Conservation (phyloP, 2,113 vertebrate species). For the Corythornis madagascariensis region DNA sequence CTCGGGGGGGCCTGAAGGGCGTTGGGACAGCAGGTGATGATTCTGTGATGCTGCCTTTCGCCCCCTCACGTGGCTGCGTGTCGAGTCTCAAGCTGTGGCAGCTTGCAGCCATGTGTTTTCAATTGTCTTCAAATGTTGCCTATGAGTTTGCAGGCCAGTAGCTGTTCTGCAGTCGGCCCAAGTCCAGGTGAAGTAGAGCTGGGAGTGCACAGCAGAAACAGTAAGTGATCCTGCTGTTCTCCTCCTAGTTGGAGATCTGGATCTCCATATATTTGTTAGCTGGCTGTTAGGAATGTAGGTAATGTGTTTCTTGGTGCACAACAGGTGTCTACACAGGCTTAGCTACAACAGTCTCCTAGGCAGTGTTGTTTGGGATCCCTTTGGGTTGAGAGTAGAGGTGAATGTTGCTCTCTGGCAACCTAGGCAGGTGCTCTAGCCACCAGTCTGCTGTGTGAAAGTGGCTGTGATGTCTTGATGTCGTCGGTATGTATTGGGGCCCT, state of each 20-base stretch:
- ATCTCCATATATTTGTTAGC: accelerated
- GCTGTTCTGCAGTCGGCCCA: accelerated
- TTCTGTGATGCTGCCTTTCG: no score
- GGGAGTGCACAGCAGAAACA: accelerated
- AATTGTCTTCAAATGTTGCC: background rate
- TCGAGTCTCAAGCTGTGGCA: no score
- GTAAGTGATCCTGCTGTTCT: background rate
- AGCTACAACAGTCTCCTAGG: background rate
- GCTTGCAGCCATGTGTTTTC: background rate
- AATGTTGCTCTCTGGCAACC: accelerated
- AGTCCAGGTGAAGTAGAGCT: accelerated
- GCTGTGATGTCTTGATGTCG: background rate
- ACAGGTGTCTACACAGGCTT: background rate
- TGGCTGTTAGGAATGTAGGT: background rate
- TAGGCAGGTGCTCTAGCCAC: background rate
- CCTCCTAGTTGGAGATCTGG: background rate
- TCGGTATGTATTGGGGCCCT: background rate
- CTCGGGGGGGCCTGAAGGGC: accelerated
- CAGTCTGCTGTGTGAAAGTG: background rate
- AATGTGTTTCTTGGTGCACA: background rate
- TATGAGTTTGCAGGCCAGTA: background rate
- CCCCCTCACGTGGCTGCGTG: accelerated
- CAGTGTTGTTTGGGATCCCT: background rate
- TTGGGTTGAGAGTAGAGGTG: background rate
- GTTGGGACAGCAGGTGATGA: background rate